Conservation (phyloP, 1,140 invertebrate species). For the Monomorium pharaonis region DNA sequence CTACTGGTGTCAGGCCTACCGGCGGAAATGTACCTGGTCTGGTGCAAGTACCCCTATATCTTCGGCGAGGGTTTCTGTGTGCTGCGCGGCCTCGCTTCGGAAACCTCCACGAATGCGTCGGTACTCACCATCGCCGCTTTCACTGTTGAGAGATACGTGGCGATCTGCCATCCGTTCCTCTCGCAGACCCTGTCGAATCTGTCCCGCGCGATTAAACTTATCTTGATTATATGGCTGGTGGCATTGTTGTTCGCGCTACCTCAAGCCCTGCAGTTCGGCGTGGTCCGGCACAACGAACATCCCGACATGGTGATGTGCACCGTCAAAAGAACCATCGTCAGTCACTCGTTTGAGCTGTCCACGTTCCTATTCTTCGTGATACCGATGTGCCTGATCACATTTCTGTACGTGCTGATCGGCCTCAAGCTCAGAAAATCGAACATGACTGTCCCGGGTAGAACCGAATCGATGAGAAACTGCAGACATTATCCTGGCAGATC, state of each 20-base stretch:
- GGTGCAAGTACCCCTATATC: slow-evolving; percentile 94
- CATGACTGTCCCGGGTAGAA: slow-evolving; percentile 77
- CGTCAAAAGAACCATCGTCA: slow-evolving; percentile 87
- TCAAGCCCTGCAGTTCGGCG: slow-evolving; percentile 90
- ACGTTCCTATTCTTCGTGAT: slow-evolving; percentile 94
- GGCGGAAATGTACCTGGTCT: slow-evolving; percentile 94
- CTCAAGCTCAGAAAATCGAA: slow-evolving; percentile 89
- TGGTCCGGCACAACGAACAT: slow-evolving; percentile 84
- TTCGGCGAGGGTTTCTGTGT: slow-evolving; percentile 95
- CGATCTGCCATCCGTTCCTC: slow-evolving; percentile 96
- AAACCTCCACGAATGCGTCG: slow-evolving; percentile 97
- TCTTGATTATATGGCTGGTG: slow-evolving; percentile 90
- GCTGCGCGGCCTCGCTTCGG: slow-evolving; percentile 92
- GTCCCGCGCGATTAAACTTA: slow-evolving; percentile 89
- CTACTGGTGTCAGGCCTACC: slow-evolving; percentile 92
- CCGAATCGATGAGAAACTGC: slow-evolving; percentile 68
- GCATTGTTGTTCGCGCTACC: slow-evolving; percentile 92
- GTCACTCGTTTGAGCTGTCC: slow-evolving; percentile 93
- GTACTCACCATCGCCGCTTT: slow-evolving; percentile 97
- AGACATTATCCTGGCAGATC: slow-evolving; percentile 78
- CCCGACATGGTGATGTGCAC: slow-evolving; percentile 86
- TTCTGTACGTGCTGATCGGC: slow-evolving; percentile 93
- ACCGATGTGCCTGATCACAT: slow-evolving; percentile 94
- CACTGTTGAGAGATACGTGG: slow-evolving; percentile 96
- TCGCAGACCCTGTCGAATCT: slow-evolving; percentile 94